Conservation (phyloP, 2,888 invertebrate genomes). For the Ennomos erosarius region DNA sequence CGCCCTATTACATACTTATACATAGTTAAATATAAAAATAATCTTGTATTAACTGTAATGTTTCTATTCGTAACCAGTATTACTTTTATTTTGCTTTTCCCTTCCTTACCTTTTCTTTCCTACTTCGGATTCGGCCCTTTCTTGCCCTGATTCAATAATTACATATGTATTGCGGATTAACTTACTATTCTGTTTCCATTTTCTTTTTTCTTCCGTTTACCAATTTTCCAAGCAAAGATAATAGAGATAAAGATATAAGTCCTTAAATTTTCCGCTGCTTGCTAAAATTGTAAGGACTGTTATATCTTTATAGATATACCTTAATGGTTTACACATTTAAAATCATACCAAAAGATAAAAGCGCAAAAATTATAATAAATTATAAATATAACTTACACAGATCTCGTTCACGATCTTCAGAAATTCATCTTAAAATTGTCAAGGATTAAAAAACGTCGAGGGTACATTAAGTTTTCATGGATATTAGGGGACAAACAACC, state of each 20-base stretch:
- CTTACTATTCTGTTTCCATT: slow-evolving; percentile 26
- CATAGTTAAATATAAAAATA: too few species aligned
- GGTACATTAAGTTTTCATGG: slow-evolving; percentile 42
- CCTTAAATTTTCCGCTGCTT: too few species aligned
- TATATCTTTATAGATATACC: too few species aligned
- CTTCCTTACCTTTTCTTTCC: slow-evolving; percentile 31
- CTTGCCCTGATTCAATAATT: slow-evolving; percentile 35
- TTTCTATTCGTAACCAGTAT: slow-evolving; percentile 19
- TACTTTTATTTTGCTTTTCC: slow-evolving; percentile 23
- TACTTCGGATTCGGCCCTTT: slow-evolving; percentile 32
- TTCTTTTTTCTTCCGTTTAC: slow-evolving; percentile 9
- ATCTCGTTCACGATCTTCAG: slow-evolving; percentile 20
- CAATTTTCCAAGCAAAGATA: slow-evolving; percentile 7
- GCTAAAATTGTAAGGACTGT: too few species aligned
- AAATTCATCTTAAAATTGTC: slow-evolving; percentile 27
- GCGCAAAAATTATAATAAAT: too few species aligned
- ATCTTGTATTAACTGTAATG: too few species aligned
- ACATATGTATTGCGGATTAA: slow-evolving; percentile 38
- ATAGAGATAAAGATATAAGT: too few species aligned
- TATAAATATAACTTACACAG: too few species aligned
- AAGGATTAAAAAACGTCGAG: slow-evolving; percentile 21
- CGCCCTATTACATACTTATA: too few species aligned
- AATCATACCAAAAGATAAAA: too few species aligned
- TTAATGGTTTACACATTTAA: too few species aligned
- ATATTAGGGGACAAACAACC: slow-evolving; percentile 39